Evolutionary conservation across 2,888 invertebrate genomes (phyloP), one percentile per base, ranked within the genome.

Genomic region (Campaea margaritaria): DNA sequence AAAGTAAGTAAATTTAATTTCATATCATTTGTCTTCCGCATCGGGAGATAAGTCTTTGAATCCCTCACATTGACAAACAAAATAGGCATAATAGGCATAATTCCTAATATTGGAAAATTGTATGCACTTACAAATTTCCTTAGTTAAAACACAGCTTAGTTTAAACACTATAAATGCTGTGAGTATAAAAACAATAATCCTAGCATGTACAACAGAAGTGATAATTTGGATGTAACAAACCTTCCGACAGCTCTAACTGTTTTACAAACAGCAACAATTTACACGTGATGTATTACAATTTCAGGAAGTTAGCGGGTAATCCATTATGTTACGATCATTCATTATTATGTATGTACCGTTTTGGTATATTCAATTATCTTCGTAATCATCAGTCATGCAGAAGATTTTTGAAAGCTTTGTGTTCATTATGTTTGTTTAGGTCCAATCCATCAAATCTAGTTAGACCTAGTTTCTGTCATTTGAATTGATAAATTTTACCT

Each of bases 301-400:
- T 44, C 39, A 54, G 59, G 59, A 59, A 59, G 52, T 49, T 14
- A 53, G n/a, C 41, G 31, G 15, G 34, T 50, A 54, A 54, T 59
- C 49, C 34, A 54, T 54, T 49, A n/a, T 38, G 49, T 45, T 45
- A 49, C 53, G 44, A 41, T 46, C 27, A 45, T 53, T 53, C 7
- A 14, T 43, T 36, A 46, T 54, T 47, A 54, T 34, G 46, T 4
- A 47, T 12, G 39, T 34, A 50, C 16, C 14, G 39, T 3, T 31
- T 36, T 43, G 44, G 36, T 27, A 34, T 10, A 47, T 31, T 31
- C 9, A 16, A 12, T 12, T 34, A 42, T 41, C 27, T 42, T 42
- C 47, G 21, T 51, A 52, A 42, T 13, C 21, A 11, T 14, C 27
- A 21, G 31, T 41, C 14, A 51, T 7, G 14, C 49, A 12, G 31